A percentile compares a stretch with the other conserved stretches of the same genome.
These are phyloP conservation scores for Heliconius aoede DNA, from an alignment of 2,888 invertebrate genomes.

Conservation along the genomic window DNA sequence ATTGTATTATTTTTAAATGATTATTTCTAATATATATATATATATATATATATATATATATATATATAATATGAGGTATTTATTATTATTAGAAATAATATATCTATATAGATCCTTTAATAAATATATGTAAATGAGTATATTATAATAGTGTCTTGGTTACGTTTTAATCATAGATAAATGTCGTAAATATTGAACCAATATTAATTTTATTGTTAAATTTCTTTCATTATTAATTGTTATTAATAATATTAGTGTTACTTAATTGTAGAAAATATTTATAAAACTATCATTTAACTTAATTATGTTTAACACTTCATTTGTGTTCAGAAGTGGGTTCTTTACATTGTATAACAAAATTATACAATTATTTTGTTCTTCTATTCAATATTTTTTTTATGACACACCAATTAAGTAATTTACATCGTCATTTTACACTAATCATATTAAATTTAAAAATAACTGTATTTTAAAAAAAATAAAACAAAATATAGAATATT, in stretches of 20 bases:
- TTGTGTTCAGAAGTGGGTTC: too few species aligned
- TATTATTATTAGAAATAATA: not conserved
- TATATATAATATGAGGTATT: not conserved
- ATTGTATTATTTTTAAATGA: conserved; percentile 4
- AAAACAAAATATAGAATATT: conserved; percentile 33
- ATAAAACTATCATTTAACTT: too few species aligned
- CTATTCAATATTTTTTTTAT: too few species aligned
- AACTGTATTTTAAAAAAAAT: conserved; percentile 46
- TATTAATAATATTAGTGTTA: too few species aligned
- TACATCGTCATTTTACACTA: not conserved
- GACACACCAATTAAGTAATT: not conserved
- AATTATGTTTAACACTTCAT: too few species aligned
- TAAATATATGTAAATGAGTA: not conserved
- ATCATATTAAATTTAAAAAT: conserved; percentile 18
- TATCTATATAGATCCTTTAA: not conserved
- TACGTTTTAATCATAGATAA: not conserved
- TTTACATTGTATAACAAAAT: too few species aligned
- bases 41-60: not conserved
- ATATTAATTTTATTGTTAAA: too few species aligned
- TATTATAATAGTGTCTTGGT: not conserved
- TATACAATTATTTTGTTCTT: too few species aligned
- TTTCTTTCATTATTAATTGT: not conserved
- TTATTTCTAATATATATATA: not conserved
- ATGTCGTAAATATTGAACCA: not conserved
- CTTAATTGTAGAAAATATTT: too few species aligned